These are phyloP conservation scores for Rhombomys opimus DNA, from an alignment of 2,113 vertebrate genomes.

Conservation along the genomic window DNA sequence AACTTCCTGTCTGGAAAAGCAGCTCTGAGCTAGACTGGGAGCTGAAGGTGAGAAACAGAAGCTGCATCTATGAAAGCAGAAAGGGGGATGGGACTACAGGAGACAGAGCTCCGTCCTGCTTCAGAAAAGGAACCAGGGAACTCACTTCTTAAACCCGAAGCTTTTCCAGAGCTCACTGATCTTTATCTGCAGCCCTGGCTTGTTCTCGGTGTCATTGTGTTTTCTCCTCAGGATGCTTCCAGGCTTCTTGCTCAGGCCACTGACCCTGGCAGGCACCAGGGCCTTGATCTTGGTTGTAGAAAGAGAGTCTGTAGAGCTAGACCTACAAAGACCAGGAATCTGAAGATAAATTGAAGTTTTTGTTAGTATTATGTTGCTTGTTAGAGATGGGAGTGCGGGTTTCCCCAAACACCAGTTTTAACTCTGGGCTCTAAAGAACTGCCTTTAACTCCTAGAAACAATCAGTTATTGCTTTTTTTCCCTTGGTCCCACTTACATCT, in stretches of 20 bases:
- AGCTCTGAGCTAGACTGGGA: neutral
- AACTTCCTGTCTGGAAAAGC: neutral
- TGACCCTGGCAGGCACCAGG: slow-evolving; percentile 90
- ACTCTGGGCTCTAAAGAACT: slow-evolving; percentile 9
- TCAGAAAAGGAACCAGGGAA: slow-evolving; percentile 45
- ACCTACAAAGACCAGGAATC: slow-evolving; percentile 90
- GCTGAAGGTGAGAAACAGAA: neutral
- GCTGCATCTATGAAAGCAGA: neutral
- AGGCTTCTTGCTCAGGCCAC: slow-evolving; percentile 91
- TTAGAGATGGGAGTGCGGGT: neutral
- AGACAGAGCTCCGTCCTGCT: neutral
- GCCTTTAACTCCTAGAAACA: slow-evolving; percentile 3
- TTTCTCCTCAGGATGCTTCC: slow-evolving; percentile 82
- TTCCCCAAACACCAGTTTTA: slow-evolving; percentile 22
- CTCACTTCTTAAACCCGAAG: slow-evolving; percentile 94
- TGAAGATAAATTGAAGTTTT: slow-evolving; percentile 75
- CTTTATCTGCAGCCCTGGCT: slow-evolving; percentile 89
- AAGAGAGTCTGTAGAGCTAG: slow-evolving; percentile 74
- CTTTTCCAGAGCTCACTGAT: slow-evolving; percentile 94
- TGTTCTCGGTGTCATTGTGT: slow-evolving; percentile 90
- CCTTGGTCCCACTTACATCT: neutral
- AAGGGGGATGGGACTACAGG: neutral
- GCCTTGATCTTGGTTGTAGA: slow-evolving; percentile 84
- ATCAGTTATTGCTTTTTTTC: neutral
- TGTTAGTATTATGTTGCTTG: neutral